Base-by-base conservation (phyloP, 2,888 invertebrate genomes). In the Nasonia oneida region DNA sequence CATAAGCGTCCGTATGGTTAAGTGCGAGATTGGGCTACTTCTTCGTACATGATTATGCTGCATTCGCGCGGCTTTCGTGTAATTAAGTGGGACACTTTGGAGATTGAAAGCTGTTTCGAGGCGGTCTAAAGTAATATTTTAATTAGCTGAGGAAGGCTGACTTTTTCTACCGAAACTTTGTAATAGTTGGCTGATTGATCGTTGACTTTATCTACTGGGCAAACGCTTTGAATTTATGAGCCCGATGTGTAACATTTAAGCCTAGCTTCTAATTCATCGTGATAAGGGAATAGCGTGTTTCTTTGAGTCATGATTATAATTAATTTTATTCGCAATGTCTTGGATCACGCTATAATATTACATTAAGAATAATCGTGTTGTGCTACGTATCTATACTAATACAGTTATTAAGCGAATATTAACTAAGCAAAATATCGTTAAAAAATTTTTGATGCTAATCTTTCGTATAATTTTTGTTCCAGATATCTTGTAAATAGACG, bases 1-100 rank as follows among this genome's bases (percentile, higher is more conserved):
- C 77, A 78, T 42, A 73, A 81, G 81, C 50, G 73, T 15, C 39
- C 33, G 14, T 81, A 50, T n/a, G 73, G 76, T 83, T 79, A 67
- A 79, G 79, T 82, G 29, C 29, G 70, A 53, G 74, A 67, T 42
- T 37, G 39, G 71, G 47, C 77, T 85, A 71, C 73, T 82, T 29
- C 67, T 57, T 81, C 73, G 29, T n/a, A 15, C 39, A 61, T 75
- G n/a, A 42, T 39, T 4, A 29, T 5, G n/a, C 14, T 23, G 39
- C 10, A 53, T 39, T 71, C 18, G 14, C 29, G 15, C 29, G 15
- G 33, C 42, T 61, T 77, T 77, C 53, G 33, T 15, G 39, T n/a
- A 47, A 74, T 74, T 74, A 47, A 47, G 42, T 5, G 47, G 74
- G 23, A 42, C 10, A 74, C 8, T 47, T 23, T 4, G 10, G 6